Base-by-base conservation (phyloP, 2,113 vertebrate species). In the Ammodytes marinus region DNA sequence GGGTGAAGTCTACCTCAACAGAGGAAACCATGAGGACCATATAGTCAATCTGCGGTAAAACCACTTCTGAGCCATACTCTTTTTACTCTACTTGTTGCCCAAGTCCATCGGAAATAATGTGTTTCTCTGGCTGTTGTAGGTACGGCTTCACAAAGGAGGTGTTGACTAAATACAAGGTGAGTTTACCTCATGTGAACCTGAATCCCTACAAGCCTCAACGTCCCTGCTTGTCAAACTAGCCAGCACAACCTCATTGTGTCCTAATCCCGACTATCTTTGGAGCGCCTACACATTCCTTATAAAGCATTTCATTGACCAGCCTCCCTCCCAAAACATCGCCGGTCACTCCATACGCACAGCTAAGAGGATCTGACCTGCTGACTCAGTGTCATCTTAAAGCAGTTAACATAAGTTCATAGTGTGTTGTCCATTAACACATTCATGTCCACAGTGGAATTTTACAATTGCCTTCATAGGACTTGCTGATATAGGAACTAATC, bases 61-160 rank as follows among this genome's bases (percentile, higher is more conserved):
- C 8, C 5, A 2, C 27, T 27, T 27, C 27, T 27, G 27, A 27
- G 27, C 27, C 27, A 27, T 27, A 27, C 27, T 27, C 27, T 27
- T 27, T 27, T 27, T 27, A 27, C 27, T 27, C 27, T 27, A 27
- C 27, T 12, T 43, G 6, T 37, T 37, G 8, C 17, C 19, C 9
- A 43, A 35, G 55, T n/a, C n/a, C 12, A 49, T 50, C 27, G 1
- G 17, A 17, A 45, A 6, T 55, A 14, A 49, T 45, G n/a, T 74
- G 14, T 50, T 55, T 59, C n/a, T 69, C 45, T 68, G 39, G 27
- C 75, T 76, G 54, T 86, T 77, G 85, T 73, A 99, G 97, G 80
- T 99, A 99, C 1, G 98, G 98, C 55, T 98, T 99, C 83, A 96
- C 97, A 72, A 98, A 97, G 89, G 98, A 99, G 94, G 97, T 99